These are phyloP conservation scores for Hyposoter dolosus DNA, from an alignment of 2,888 invertebrate species.

Conservation along the genomic window DNA sequence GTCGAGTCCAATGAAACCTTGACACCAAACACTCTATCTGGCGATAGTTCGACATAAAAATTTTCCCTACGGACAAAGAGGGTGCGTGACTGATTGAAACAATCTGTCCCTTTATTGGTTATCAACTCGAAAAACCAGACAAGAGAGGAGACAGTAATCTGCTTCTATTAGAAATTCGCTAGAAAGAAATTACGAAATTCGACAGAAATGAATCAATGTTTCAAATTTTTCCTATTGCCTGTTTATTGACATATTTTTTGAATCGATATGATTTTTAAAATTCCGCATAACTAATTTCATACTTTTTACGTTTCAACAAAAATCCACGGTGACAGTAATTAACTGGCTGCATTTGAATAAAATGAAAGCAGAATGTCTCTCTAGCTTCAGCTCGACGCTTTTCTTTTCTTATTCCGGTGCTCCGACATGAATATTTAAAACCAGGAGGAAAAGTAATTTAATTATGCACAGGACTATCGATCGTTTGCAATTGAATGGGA, in stretches of 20 bases:
- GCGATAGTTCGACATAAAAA: constrained; percentile 2
- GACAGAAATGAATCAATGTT: not conserved
- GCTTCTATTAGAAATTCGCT: not conserved
- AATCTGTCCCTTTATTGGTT: constrained; percentile 4
- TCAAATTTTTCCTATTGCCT: not conserved
- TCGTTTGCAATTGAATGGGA: constrained; percentile 48
- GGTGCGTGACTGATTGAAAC: not conserved
- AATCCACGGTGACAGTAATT: not conserved
- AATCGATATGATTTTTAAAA: not conserved
- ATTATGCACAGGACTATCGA: constrained; percentile 70
- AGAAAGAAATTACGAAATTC: not conserved
- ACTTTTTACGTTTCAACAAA: not conserved
- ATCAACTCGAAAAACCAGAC: not conserved
- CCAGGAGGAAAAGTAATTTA: constrained; percentile 69
- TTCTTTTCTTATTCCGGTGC: not conserved
- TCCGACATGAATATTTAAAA: not conserved
- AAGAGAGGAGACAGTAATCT: not conserved
- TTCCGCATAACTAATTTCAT: not conserved
- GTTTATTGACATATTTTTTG: not conserved
- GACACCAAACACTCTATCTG: not conserved
- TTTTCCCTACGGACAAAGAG: not conserved
- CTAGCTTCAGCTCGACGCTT: not conserved
- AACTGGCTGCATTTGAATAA: not conserved
- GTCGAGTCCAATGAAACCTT: constrained; percentile 1
- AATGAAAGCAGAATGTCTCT: not conserved